Evolutionary conservation across 2,797 vertebrate genomes (phyloP).

Genomic region (Pipistrellus nathusii): DNA sequence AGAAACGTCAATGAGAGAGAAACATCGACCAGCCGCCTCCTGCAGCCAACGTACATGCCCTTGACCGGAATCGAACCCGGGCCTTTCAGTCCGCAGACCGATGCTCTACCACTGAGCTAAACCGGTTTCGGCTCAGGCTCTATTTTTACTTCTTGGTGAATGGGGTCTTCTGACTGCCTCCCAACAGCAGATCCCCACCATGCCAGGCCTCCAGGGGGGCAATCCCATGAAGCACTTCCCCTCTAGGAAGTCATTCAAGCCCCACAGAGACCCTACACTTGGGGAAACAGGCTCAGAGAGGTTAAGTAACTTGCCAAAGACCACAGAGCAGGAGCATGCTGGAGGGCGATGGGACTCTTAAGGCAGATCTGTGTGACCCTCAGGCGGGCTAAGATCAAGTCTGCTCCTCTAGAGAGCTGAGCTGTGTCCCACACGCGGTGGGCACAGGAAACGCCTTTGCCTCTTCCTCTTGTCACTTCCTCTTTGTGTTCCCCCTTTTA

Average conservation of each 20-base stretch:
- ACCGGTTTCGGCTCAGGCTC: neutral
- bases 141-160: neutral
- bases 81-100: too few species aligned
- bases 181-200: neutral
- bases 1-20: too few species aligned
- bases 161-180: neutral
- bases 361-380: neutral
- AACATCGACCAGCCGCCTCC: too few species aligned
- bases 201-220: too few species aligned
- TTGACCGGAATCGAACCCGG: too few species aligned
- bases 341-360: neutral
- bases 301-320: slow-evolving; percentile 8
- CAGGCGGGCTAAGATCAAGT: neutral
- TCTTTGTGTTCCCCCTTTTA: slow-evolving; percentile 24
- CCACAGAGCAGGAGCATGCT: slow-evolving; percentile 13
- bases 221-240: fast-evolving
- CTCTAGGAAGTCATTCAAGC: neutral
- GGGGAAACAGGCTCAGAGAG: slow-evolving; percentile 31
- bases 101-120: too few species aligned
- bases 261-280: neutral
- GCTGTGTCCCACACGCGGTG: neutral
- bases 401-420: fast-evolving
- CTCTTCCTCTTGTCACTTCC: slow-evolving; percentile 28
- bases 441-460: neutral
- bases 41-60: too few species aligned